Base-by-base conservation (phyloP, 2,888 invertebrate species). In the Pherbina coryleti region DNA sequence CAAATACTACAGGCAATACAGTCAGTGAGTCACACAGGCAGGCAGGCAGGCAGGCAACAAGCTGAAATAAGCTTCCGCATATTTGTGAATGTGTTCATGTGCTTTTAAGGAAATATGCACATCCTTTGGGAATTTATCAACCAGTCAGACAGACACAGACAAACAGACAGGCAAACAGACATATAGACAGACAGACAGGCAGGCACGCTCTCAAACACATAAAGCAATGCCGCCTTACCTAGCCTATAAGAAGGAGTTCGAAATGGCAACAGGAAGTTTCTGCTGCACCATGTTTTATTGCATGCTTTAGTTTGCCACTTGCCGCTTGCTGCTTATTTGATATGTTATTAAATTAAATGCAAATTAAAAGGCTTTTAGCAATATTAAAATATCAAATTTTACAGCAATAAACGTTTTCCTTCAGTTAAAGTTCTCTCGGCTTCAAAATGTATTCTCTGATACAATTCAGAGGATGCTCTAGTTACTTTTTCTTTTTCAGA, bases 311-410 rank as follows among this genome's bases (percentile, higher is more conserved):
- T 57, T 9, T 19, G 9, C 25, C n/a, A n/a, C n/a, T 19, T 22
- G n/a, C 28, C 11, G 25, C 28, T 17, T 17, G 17, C 53, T 34
- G 31, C 31, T 34, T 55, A 37, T 37, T 37, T 31, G 75, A 53
- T 44, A 37, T 53, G 79, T 85, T 84, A 86, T 86, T 84, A 80
- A 85, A 86, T 86, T 86, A 86, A 85, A 83, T 84, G 82, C 80
- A 84, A 86, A 84, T 86, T 85, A 83, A 86, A 86, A 85, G 83
- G 84, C 85, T 86, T 85, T 85, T 83, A 86, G 83, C 83, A 82
- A 85, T 83, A 84, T 84, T 83, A 82, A 83, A 75, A 76, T 72
- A 78, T n/a, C 34, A 66, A 9, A 14, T 44, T 11, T 14, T 44
- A 17, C 64, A 28, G 62, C 25, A 62, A 19, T 9, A 22, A 22